A percentile compares a stretch with the other conserved stretches of the same genome.
phyloP scores from a whole-genome alignment of 2,797 vertebrate genomes.

The Hippocampus kuda region DNA sequence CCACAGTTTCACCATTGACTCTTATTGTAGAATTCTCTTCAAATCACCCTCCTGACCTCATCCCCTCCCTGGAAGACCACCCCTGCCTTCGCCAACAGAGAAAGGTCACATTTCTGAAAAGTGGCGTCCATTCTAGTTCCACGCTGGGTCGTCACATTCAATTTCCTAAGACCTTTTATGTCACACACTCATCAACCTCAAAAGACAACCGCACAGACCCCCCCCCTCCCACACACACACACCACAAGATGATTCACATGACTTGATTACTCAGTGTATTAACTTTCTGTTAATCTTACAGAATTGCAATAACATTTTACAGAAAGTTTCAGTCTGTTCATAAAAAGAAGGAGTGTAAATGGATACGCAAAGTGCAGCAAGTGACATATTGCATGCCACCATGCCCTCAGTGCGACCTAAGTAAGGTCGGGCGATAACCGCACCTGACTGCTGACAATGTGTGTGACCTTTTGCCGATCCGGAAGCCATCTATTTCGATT shows the following conservation, averaged over 20 bases:
- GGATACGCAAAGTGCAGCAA: conserved; percentile 53
- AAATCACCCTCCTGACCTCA: conserved; percentile 45
- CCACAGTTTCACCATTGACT: conserved; percentile 51
- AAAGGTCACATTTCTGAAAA: conserved; percentile 77
- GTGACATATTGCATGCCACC: conserved; percentile 45
- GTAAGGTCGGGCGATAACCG: conserved; percentile 56
- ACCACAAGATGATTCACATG: background rate
- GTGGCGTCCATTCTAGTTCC: conserved; percentile 69
- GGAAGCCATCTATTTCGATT: conserved; percentile 64
- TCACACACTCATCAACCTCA: conserved; percentile 56
- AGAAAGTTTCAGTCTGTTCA: conserved; percentile 53
- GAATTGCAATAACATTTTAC: conserved; percentile 15
- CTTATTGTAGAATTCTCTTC: conserved; percentile 64
- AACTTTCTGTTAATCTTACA: background rate
- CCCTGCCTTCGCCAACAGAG: conserved; percentile 64
- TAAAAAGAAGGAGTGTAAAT: conserved; percentile 63
- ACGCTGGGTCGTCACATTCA: conserved; percentile 75
- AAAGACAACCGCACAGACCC: conserved; percentile 17
- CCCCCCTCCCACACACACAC: background rate
- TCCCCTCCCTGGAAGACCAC: conserved; percentile 33
- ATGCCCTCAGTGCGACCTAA: conserved; percentile 52
- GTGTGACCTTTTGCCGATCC: conserved; percentile 67
- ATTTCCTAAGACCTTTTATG: conserved; percentile 71
- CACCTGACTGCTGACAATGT: conserved; percentile 69
- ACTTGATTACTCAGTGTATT: conserved; percentile 7